Percentiles rank a stretch among this genome's conserved stretches.
phyloP scores from a whole-genome alignment of 2,797 vertebrate genomes.

The Gorsachius magnificus region DNA sequence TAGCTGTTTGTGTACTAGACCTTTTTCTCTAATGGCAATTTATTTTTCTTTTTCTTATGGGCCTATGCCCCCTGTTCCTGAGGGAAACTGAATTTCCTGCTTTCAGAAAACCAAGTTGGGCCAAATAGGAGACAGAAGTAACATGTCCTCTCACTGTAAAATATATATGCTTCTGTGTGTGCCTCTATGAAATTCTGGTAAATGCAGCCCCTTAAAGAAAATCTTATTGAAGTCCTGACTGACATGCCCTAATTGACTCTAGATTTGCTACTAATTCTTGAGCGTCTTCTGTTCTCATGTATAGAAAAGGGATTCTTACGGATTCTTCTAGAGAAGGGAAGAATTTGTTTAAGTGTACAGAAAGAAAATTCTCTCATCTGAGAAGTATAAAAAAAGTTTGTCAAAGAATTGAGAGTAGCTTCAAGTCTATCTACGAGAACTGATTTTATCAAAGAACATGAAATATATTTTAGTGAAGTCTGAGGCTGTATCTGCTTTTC shows the following conservation, averaged over 20 bases:
- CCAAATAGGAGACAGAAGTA: not conserved
- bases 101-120: not conserved
- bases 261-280: not conserved
- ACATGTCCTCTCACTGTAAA: not conserved
- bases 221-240: not conserved
- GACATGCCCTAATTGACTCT: not conserved
- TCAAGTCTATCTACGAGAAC: not conserved
- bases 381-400: not conserved
- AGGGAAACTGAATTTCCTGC: not conserved
- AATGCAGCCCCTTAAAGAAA: not conserved
- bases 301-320: not conserved
- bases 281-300: not conserved
- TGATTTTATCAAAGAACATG: not conserved
- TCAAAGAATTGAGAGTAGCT: not conserved
- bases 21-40: not conserved
- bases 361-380: not conserved
- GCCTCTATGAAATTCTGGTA: not conserved
- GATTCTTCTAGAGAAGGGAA: not conserved
- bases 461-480: rapidly evolving
- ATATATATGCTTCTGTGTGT: not conserved
- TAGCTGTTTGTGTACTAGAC: not conserved
- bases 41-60: not conserved
- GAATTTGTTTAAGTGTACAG: not conserved
- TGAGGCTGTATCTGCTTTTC: not conserved
- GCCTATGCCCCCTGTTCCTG: not conserved